Percentiles rank a stretch among this genome's conserved stretches.
phyloP scores from a whole-genome alignment of 2,797 vertebrate species.

The Salarias fasciatus region DNA sequence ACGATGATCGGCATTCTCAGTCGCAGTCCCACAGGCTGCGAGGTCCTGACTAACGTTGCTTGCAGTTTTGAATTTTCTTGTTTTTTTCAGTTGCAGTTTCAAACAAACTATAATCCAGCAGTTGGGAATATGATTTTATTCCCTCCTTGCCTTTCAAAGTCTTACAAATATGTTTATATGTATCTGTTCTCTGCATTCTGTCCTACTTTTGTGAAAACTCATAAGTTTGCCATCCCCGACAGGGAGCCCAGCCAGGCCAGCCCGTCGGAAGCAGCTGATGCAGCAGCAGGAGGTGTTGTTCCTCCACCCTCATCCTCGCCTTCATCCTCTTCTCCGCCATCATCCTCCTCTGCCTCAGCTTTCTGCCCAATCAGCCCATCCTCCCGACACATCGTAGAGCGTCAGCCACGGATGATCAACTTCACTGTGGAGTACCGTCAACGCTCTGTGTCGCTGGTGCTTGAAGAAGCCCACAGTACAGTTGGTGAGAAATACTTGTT shows the following conservation, averaged over 20 bases:
- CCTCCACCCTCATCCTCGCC: conserved; percentile 84
- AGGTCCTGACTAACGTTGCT: too few relatives aligned
- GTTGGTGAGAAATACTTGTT: conserved; percentile 87
- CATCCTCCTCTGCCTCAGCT: conserved; percentile 88
- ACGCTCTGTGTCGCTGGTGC: conserved; percentile 92
- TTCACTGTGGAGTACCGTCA: conserved; percentile 98
- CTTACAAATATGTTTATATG: too few relatives aligned
- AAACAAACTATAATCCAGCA: too few relatives aligned
- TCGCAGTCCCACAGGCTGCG: too few relatives aligned
- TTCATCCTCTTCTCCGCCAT: conserved; percentile 82
- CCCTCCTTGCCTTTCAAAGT: too few relatives aligned
- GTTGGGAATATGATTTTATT: too few relatives aligned
- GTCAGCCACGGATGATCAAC: conserved; percentile 95
- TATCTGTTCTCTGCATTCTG: too few relatives aligned
- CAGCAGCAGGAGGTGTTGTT: conserved; percentile 65
- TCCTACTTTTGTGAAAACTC: not conserved
- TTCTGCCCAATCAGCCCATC: conserved; percentile 91
- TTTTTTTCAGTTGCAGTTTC: too few relatives aligned
- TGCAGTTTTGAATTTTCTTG: too few relatives aligned
- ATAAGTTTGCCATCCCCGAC: conserved; percentile 41
- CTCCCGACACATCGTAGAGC: conserved; percentile 93
- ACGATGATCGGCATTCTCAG: too few relatives aligned
- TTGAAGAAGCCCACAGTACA: conserved; percentile 91
- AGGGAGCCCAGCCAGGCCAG: conserved; percentile 88
- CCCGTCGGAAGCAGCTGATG: conserved; percentile 82